Conservation (phyloP, 2,113 vertebrate genomes). For the Clupea harengus region DNA sequence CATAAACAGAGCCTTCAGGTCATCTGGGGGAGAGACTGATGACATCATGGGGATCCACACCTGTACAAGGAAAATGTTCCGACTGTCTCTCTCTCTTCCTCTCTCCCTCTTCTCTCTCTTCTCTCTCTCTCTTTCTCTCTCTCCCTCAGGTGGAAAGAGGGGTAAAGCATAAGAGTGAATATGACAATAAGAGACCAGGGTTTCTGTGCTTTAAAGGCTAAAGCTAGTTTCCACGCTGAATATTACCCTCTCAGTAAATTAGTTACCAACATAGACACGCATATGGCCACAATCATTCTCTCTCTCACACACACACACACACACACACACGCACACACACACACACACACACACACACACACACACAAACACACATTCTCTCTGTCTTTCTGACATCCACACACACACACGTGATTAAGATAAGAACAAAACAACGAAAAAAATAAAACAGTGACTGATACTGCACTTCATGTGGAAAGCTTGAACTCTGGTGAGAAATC, state of each 20-base stretch:
- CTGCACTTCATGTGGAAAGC: conserved; percentile 74
- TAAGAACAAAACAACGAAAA: background rate
- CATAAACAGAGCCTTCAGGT: too few species aligned
- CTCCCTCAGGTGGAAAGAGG: too few species aligned
- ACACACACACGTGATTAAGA: conserved; percentile 7
- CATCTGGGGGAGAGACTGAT: too few species aligned
- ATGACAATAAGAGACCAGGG: too few species aligned
- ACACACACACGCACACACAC: background rate
- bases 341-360: background rate
- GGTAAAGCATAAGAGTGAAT: too few species aligned
- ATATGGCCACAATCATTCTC: background rate
- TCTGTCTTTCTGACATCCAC: background rate
- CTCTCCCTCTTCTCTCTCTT: conserved; percentile 2
- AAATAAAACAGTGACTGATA: conserved; percentile 77
- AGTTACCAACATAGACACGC: conserved; percentile 58
- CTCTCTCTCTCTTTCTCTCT: conserved; percentile 57
- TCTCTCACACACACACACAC: conserved; percentile 57
- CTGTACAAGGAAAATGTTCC: too few species aligned
- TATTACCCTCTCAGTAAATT: conserved; percentile 76
- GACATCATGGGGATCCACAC: too few species aligned
- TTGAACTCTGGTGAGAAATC: conserved; percentile 75
- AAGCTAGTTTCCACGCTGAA: conserved; percentile 57
- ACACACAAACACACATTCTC: background rate
- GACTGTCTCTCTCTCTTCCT: too few species aligned
- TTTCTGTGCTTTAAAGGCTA: too few species aligned